Conservation (phyloP, 2,797 vertebrate genomes). For the Coregonus ussuriensis region DNA sequence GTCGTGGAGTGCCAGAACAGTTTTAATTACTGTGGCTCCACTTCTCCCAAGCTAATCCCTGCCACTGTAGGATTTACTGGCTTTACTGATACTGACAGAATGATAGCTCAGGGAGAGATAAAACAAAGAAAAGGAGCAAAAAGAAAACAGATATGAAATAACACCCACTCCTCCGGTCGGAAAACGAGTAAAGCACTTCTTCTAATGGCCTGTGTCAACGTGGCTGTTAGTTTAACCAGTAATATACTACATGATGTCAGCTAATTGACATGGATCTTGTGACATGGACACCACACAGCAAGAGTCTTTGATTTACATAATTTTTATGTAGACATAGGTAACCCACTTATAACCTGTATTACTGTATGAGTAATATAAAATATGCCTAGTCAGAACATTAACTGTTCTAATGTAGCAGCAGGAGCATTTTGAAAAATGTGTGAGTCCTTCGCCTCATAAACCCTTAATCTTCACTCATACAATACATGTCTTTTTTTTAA, state of each 20-base stretch:
- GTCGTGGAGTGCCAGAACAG: conserved; percentile 64
- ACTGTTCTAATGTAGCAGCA: too few species aligned
- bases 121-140: conserved; percentile 61
- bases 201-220: conserved; percentile 14
- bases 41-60: conserved; percentile 71
- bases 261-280: conserved; percentile 39
- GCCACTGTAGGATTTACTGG: conserved; percentile 70
- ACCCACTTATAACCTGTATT: neutral
- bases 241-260: conserved; percentile 33
- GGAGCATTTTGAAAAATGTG: neutral
- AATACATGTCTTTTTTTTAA: too few species aligned
- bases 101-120: conserved; percentile 69
- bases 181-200: conserved; percentile 39
- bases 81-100: conserved; percentile 73
- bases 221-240: conserved; percentile 52
- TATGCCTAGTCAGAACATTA: too few species aligned
- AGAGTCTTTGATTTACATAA: neutral
- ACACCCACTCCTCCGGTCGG: conserved; percentile 45
- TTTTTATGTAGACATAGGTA: neutral
- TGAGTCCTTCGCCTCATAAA: neutral
- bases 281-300: neutral
- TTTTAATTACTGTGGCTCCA: conserved; percentile 75
- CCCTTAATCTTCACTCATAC: neutral
- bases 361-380: too few species aligned
- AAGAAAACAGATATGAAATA: conserved; percentile 32